phyloP scores from a whole-genome alignment of 1,140 invertebrate species.

The Vanessa atalanta region DNA sequence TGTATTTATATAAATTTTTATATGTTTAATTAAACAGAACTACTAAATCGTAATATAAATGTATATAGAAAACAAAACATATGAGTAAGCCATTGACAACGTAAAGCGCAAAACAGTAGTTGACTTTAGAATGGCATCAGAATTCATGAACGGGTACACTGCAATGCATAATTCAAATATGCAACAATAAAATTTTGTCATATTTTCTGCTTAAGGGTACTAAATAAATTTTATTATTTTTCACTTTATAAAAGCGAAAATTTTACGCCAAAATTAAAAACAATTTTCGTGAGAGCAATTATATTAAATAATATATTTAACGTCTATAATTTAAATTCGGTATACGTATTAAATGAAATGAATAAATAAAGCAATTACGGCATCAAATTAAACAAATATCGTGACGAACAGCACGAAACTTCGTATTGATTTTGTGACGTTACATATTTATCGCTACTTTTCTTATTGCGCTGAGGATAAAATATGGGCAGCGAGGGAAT shows the following conservation, averaged over 20 bases:
- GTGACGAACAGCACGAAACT: not conserved
- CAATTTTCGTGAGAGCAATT: no score
- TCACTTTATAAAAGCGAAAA: no score
- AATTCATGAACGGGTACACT: conserved; percentile 17
- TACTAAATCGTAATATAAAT: not conserved
- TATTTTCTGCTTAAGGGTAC: not conserved
- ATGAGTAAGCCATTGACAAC: conserved; percentile 5
- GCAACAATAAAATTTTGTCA: not conserved
- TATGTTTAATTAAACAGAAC: not conserved
- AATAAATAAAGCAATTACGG: no score
- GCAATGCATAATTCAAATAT: conserved; percentile 3
- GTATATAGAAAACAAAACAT: not conserved
- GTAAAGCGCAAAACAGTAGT: conserved; percentile 14
- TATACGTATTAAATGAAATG: no score
- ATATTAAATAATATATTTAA: no score
- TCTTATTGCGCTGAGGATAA: conserved; percentile 2
- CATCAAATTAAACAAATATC: no score
- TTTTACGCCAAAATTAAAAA: no score
- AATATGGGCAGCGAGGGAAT: conserved; percentile 1
- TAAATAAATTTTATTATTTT: no score
- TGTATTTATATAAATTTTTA: no score
- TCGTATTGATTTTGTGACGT: not conserved
- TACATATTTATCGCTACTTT: not conserved
- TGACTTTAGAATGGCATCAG: conserved; percentile 19
- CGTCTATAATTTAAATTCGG: no score